Base-by-base conservation (phyloP, 2,888 invertebrate species). In the Noctua janthina region DNA sequence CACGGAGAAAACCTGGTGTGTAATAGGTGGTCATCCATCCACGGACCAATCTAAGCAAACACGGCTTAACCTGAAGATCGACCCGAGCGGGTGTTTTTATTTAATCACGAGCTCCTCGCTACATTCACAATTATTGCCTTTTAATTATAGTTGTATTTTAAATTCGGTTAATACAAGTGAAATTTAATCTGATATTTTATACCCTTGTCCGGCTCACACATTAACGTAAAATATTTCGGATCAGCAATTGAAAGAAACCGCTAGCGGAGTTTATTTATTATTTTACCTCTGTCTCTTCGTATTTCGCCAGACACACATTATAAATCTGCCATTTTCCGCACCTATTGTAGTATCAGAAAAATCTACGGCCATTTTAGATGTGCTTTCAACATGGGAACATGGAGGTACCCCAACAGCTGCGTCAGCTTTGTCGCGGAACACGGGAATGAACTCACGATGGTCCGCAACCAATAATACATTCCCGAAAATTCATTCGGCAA, bases 381-480 rank as follows among this genome's bases (percentile, higher is more conserved):
- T 69, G 66, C 70, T 83, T 70, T 83, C 39, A 78, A 66, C 73
- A 35, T 84, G 84, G 74, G 84, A 86, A 84, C 20, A 76, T 29
- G 39, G 66, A 67, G 70, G 76, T 66, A 70, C 17, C 20, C 49
- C 49, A 54, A 79, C 87, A 88, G 83, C 86, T 87, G 86, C 29
- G 79, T 76, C 78, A 82, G 86, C 85, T 88, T 86, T 80, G 68
- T 70, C 66, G 69, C 66, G 39, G 64, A 81, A 86, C 87, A 87
- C 69, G 77, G 56, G 76, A 86, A 85, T 35, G 81, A 79, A 84
- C 84, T 84, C 81, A 68, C 83, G 54, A 64, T 68, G 66, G 51
- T 74, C 72, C 70, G 29, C 69, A 29, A 39, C 69, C 56, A 71
- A 80, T 75, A 85, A 64, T 72, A 72, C 39, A 20, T 43, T 49